Conservation (phyloP, 1,140 invertebrate species). For the Augochlora pura region DNA sequence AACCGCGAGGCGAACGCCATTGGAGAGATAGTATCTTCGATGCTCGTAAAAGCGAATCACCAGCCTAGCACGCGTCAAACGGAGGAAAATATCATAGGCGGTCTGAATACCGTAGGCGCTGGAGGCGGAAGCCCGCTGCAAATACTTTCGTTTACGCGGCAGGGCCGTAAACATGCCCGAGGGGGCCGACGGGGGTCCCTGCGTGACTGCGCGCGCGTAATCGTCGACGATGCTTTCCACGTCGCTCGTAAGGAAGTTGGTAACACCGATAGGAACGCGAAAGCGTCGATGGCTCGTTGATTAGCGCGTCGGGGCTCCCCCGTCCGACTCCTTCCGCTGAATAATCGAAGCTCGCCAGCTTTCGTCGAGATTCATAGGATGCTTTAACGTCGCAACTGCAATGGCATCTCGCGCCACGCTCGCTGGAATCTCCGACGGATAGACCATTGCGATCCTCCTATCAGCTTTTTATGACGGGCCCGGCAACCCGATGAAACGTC, state of each 20-base stretch:
- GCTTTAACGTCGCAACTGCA: not conserved
- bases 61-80: not conserved
- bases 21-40: constrained; percentile 6
- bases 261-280: constrained; percentile 32
- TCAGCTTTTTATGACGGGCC: not conserved
- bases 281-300: constrained; percentile 20
- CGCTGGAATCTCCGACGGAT: not conserved
- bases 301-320: constrained; percentile 31
- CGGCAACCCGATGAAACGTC: not conserved
- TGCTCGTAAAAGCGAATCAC: constrained; percentile 23
- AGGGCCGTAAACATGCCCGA: constrained; percentile 32
- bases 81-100: constrained; percentile 16
- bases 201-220: constrained; percentile 25
- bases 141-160: constrained; percentile 47
- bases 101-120: not conserved
- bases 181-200: not conserved
- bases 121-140: constrained; percentile 33
- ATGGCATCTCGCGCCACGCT: not conserved
- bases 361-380: constrained; percentile 28
- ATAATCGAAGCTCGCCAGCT: constrained; percentile 6
- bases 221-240: constrained; percentile 30
- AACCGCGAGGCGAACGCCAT: not conserved
- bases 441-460: not conserved
- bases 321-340: constrained; percentile 9
- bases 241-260: constrained; percentile 51